phyloP scores from a whole-genome alignment of 2,888 invertebrate species.

The Carpatolechia fugitivella region DNA sequence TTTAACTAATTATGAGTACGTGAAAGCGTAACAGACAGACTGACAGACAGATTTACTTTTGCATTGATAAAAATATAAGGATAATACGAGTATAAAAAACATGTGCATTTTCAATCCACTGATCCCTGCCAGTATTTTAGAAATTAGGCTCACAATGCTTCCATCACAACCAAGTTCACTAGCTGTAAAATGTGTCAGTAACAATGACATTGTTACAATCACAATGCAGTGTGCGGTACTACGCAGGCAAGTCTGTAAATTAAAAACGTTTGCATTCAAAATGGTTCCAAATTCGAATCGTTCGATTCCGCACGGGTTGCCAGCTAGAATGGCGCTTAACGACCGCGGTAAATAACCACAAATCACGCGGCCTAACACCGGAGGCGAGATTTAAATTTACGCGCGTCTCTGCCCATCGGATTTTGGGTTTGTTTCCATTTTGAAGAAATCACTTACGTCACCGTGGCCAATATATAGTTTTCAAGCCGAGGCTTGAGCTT shows the following conservation, averaged over 20 bases:
- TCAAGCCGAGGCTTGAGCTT: no score
- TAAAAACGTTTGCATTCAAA: conserved; percentile 63
- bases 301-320: conserved; percentile 65
- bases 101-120: background rate
- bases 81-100: background rate
- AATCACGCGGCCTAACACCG: conserved; percentile 74
- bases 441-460: background rate
- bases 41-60: no score
- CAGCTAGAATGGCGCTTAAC: conserved; percentile 72
- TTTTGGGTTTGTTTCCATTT: conserved; percentile 42
- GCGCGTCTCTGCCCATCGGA: conserved; percentile 56
- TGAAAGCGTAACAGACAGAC: no score
- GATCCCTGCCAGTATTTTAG: background rate
- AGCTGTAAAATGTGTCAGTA: conserved; percentile 31
- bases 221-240: conserved; percentile 28
- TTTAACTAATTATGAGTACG: no score
- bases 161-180: conserved; percentile 28
- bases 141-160: conserved; percentile 27
- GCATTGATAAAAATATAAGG: no score
- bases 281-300: conserved; percentile 42
- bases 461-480: no score
- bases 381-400: conserved; percentile 75
- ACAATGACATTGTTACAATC: conserved; percentile 11
- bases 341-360: conserved; percentile 77
- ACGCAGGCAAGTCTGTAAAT: conserved; percentile 55